Base-by-base conservation (phyloP, 2,888 invertebrate genomes). In the Dryadula phaetusa region DNA sequence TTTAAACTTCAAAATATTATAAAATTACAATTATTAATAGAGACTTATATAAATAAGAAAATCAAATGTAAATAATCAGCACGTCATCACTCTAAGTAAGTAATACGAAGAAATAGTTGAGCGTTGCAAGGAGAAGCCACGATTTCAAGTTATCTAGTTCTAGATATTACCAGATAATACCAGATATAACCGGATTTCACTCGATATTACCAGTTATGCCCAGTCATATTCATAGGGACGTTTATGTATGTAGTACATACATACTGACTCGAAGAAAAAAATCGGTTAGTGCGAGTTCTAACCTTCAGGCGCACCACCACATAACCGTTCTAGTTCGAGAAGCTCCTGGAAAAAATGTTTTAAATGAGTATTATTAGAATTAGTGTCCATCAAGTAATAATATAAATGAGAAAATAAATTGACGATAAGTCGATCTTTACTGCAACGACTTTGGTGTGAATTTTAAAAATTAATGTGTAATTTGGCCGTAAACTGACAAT, bases 271-370 rank as follows among this genome's bases (percentile, higher is more conserved):
- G 52, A 64, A 53, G 37, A 25, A 18, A 62, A 10, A 46, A 46
- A 10, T 16, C n/a, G 16, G 52, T 52, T 28, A 28, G 58, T 44
- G 56, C 34, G 47, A 52, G 16, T 10, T 18, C 69, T 90, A 90
- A 70, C 88, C 89, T 56, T 88, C 88, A 4, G 87, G 81, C 71
- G 86, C 84, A 71, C 85, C 88, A 74, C 88, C 88, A 75, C 89
- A 91, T 75, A 86, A 78, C 10, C 82, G 83, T 73, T 91, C 90
- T 75, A 92, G 71, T 62, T 90, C 90, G 61, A 84, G 28, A 7
- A 92, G 83, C 71, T 91, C 91, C 92, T 92, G 82, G 14, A 10
- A 46, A 28, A 22, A 44, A 18, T 5, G 18, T 20, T 32, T 53
- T 32, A 10, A 12, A 16, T 42, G n/a, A n/a, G n/a, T n/a, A n/a